Percentiles rank a stretch among this genome's conserved stretches.
Evolutionary conservation across 2,113 vertebrate species (phyloP).

Genomic region (Chloroceryle aenea): DNA sequence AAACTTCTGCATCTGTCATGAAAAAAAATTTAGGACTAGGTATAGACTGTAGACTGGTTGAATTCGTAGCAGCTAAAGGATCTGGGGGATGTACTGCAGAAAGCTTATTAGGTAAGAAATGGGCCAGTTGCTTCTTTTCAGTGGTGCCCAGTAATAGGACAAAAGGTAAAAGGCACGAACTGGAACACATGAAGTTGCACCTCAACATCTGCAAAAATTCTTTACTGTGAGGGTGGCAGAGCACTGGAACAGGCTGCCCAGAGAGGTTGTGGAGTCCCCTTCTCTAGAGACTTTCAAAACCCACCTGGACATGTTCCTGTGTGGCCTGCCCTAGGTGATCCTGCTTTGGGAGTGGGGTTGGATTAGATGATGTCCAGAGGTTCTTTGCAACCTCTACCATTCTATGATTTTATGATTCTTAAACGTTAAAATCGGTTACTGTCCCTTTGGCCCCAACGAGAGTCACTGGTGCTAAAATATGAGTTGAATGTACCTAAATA

Average conservation of each 20-base stretch:
- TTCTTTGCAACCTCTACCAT: not conserved
- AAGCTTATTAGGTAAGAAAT: too few species aligned
- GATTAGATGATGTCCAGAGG: not conserved
- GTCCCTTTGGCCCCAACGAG: not conserved
- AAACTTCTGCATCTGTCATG: not conserved
- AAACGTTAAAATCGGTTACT: not conserved
- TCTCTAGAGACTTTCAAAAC: not conserved
- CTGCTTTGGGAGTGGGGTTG: too few species aligned
- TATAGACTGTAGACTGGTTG: not conserved
- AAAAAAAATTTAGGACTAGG: accelerated
- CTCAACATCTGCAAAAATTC: too few species aligned
- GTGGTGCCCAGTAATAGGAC: too few species aligned
- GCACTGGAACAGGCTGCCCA: too few species aligned
- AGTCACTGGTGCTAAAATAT: not conserved
- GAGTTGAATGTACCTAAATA: not conserved
- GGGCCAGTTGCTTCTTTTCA: too few species aligned
- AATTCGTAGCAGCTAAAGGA: not conserved
- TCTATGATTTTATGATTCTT: not conserved
- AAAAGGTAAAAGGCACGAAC: too few species aligned
- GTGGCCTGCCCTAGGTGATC: too few species aligned
- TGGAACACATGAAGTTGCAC: too few species aligned
- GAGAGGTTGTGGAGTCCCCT: too few species aligned
- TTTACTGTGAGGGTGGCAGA: too few species aligned
- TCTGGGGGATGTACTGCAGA: not conserved
- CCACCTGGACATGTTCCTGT: not conserved